A percentile compares a stretch with the other conserved stretches of the same genome.
Conservation (phyloP, 2,113 vertebrate species). For the Micronycteris hirsuta region DNA sequence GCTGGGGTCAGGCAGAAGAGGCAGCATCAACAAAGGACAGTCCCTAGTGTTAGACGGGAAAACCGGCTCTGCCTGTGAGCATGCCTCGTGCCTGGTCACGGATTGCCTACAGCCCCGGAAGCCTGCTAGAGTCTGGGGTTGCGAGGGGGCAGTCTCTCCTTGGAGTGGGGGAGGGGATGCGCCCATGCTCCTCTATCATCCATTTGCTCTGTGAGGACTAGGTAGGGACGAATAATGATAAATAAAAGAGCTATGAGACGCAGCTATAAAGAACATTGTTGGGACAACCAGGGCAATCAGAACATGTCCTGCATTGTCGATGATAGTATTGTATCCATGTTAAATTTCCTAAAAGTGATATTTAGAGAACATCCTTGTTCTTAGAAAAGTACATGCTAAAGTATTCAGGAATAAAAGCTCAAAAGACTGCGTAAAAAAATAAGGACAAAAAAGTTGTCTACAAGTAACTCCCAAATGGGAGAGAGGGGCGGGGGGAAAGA, state of each 20-base stretch:
- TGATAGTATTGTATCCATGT: background rate
- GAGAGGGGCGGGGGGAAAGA: background rate
- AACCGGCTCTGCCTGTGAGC: background rate
- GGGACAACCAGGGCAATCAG: background rate
- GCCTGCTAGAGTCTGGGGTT: background rate
- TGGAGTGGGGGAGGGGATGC: background rate
- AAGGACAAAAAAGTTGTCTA: background rate
- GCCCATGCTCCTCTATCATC: background rate
- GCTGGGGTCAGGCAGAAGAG: background rate
- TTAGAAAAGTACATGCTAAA: background rate
- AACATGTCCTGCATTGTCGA: background rate
- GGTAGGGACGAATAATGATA: background rate
- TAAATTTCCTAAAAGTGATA: background rate
- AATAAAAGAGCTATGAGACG: background rate
- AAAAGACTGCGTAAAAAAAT: background rate
- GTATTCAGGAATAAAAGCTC: background rate
- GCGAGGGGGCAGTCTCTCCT: background rate
- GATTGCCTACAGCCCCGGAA: background rate
- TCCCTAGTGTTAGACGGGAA: background rate
- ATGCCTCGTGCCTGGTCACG: background rate
- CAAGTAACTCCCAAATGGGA: background rate
- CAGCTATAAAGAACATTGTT: background rate
- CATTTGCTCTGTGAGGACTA: background rate
- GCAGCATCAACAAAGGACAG: background rate
- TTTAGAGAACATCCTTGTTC: background rate